Percentiles rank a stretch among this genome's conserved stretches.
Conservation (phyloP, 2,113 vertebrate species). For the Phylloscopus whistleri region DNA sequence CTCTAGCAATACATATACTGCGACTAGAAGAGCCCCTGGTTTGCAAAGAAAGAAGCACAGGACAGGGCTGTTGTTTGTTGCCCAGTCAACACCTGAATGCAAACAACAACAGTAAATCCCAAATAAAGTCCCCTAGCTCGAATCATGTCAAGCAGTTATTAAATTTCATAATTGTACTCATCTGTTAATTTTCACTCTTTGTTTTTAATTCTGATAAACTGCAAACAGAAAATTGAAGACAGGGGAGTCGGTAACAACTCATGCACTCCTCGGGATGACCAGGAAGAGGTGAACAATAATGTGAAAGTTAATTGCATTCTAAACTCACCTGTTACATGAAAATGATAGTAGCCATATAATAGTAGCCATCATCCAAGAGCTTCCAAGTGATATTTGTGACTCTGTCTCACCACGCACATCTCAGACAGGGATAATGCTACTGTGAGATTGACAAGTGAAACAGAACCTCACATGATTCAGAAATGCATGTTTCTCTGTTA, state of each 20-base stretch:
- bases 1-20: not conserved
- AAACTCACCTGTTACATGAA: not conserved
- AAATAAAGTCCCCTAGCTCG: not conserved
- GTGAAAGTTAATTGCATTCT: not conserved
- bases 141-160: not conserved
- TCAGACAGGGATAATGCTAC: not conserved
- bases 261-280: not conserved
- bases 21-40: not conserved
- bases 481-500: not conserved
- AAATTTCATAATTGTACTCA: not conserved
- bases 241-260: not conserved
- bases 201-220: not conserved
- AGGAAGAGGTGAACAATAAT: not conserved
- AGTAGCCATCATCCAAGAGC: not conserved
- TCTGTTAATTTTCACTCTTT: not conserved
- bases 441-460: not conserved
- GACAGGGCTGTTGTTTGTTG: not conserved
- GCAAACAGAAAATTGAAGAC: not conserved
- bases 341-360: not conserved
- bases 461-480: not conserved
- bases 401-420: not conserved
- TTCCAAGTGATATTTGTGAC: not conserved
- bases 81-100: not conserved
- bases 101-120: not conserved
- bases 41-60: not conserved